A percentile compares a stretch with the other conserved stretches of the same genome.
Evolutionary conservation across 53 echinoderm and acorn worm genomes (phyloP).

Genomic region (Pentamera pediparva): DNA sequence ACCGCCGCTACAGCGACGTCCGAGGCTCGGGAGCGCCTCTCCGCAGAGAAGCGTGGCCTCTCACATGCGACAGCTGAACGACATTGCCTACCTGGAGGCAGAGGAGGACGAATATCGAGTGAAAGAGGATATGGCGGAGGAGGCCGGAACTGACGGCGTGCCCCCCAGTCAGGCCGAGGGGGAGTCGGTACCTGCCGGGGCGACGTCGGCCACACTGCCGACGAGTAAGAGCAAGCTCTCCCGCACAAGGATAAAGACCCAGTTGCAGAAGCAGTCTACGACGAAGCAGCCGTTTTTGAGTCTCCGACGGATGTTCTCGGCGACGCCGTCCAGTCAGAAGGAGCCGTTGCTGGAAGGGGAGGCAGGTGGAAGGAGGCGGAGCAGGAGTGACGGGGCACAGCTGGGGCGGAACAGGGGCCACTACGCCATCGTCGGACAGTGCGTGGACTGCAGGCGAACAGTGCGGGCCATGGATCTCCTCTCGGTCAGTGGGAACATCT

Average conservation of each 20-base stretch:
- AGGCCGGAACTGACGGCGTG: background rate
- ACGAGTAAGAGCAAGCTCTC: background rate
- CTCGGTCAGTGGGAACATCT: constrained; percentile 16
- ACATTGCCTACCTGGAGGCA: constrained; percentile 24
- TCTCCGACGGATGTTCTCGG: constrained; percentile 1
- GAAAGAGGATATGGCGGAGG: background rate
- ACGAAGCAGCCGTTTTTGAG: constrained; percentile 2
- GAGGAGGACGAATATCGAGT: background rate
- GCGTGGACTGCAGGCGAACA: constrained; percentile 21
- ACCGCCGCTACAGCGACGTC: background rate
- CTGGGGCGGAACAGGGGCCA: constrained; percentile 1
- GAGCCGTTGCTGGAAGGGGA: constrained; percentile 5
- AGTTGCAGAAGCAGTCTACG: background rate
- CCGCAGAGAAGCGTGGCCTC: constrained; percentile 24
- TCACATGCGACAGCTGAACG: constrained; percentile 24
- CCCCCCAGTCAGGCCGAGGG: background rate
- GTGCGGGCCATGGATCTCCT: constrained; percentile 27
- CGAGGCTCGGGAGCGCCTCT: background rate
- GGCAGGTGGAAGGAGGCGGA: background rate
- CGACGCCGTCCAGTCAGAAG: background rate
- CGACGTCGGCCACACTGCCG: background rate
- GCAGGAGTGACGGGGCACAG: constrained; percentile 13
- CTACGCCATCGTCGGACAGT: constrained; percentile 19
- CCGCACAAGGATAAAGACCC: constrained; percentile 11
- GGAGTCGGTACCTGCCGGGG: background rate